phyloP scores from a whole-genome alignment of 1,140 invertebrate genomes.

The Lepidurus couesii region DNA sequence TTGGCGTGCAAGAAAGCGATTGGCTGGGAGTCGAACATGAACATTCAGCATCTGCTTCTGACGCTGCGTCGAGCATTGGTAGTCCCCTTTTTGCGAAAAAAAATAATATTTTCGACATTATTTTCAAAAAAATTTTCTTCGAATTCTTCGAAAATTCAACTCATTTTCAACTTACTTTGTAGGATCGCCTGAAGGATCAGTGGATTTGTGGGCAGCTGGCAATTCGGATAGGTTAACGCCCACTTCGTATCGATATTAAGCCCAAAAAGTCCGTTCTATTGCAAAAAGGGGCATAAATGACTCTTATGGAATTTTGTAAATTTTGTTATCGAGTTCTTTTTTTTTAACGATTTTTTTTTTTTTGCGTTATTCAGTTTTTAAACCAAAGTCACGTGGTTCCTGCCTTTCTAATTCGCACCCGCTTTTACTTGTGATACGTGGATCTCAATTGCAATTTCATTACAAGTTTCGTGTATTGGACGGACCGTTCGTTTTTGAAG shows the following conservation, averaged over 20 bases:
- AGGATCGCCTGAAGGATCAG: neutral
- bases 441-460: neutral
- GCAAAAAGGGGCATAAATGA: neutral
- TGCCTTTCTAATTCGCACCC: neutral
- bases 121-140: no score
- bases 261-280: neutral
- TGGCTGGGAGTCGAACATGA: neutral
- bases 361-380: neutral
- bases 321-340: neutral
- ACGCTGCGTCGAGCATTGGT: neutral
- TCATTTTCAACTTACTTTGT: neutral
- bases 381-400: neutral
- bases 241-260: neutral
- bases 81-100: no score
- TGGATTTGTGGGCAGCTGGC: neutral
- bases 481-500: conserved; percentile 13
- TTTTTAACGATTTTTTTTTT: neutral
- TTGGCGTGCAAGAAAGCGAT: neutral
- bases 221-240: neutral
- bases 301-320: neutral
- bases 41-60: neutral
- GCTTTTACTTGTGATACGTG: neutral
- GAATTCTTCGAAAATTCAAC: no score
- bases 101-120: no score
- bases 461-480: conserved; percentile 15